Percentiles rank a stretch among this genome's conserved stretches.
Evolutionary conservation across 2,113 vertebrate species (phyloP).

Genomic region (Perca flavescens): DNA sequence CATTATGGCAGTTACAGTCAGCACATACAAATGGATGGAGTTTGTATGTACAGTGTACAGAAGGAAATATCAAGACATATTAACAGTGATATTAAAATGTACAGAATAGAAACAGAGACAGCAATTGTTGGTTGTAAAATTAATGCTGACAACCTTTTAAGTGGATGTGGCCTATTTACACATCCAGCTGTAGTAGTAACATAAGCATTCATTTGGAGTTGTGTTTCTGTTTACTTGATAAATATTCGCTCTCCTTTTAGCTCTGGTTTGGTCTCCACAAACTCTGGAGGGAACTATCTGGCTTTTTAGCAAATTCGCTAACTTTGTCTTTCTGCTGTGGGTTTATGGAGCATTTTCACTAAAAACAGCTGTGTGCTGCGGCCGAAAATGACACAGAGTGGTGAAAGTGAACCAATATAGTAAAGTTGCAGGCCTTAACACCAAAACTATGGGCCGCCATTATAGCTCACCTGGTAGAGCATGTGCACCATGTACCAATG

Average conservation of each 20-base stretch:
- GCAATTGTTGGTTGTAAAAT: neutral
- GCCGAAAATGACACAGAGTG: neutral
- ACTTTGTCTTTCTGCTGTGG: too few species aligned
- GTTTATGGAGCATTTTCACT: too few species aligned
- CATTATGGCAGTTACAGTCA: neutral
- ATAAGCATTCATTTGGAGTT: neutral
- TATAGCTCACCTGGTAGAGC: too few species aligned
- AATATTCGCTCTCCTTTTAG: neutral
- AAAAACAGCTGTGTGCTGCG: neutral
- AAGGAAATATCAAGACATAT: neutral
- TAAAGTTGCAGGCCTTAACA: neutral
- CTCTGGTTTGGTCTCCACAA: neutral
- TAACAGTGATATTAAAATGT: too few species aligned
- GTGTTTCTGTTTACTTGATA: neutral
- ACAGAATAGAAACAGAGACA: neutral
- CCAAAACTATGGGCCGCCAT: neutral
- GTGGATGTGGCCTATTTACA: neutral
- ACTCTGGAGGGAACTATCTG: too few species aligned
- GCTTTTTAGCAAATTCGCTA: too few species aligned
- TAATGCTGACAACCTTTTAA: neutral
- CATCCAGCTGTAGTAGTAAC: too few species aligned
- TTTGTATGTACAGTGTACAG: neutral
- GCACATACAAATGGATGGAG: neutral
- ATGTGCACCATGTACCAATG: too few species aligned
- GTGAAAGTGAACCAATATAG: neutral